These are phyloP conservation scores for Hyperoplus lanceolatus DNA, from an alignment of 2,797 vertebrate species.

Conservation along the genomic window DNA sequence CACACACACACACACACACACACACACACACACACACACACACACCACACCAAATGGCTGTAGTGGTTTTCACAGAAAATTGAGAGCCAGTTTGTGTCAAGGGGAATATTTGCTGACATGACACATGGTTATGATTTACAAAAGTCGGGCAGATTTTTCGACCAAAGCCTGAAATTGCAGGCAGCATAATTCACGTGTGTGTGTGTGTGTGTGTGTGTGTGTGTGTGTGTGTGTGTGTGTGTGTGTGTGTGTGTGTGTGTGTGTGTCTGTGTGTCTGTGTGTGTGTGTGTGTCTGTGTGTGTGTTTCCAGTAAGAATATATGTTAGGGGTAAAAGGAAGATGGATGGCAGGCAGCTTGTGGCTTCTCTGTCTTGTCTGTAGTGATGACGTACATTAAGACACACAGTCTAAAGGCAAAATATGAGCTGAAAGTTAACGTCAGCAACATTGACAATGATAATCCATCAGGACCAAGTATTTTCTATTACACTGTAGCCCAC, in stretches of 20 bases:
- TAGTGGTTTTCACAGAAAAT: constrained; percentile 41
- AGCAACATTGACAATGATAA: too few relatives aligned
- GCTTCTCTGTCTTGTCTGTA: constrained; percentile 18
- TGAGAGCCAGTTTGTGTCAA: constrained; percentile 38
- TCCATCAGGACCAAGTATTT: too few relatives aligned
- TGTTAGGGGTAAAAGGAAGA: constrained; percentile 26
- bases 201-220: neutral
- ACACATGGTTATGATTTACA: constrained; percentile 61
- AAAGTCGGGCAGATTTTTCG: constrained; percentile 24
- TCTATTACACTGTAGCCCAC: too few relatives aligned
- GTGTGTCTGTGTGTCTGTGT: neutral
- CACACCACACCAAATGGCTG: constrained; percentile 8
- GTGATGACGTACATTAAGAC: neutral
- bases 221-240: neutral
- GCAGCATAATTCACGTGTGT: constrained; percentile 26
- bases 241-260: constrained; percentile 22
- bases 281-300: too few relatives aligned
- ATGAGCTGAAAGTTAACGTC: too few relatives aligned
- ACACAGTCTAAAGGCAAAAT: too few relatives aligned
- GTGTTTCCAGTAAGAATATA: constrained; percentile 12
- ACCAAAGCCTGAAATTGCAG: constrained; percentile 35
- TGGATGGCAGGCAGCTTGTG: constrained; percentile 5
- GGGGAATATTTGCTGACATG: constrained; percentile 65
- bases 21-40: constrained; percentile 14
- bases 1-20: constrained; percentile 20